Percentiles rank a stretch among this genome's conserved stretches.
These are phyloP conservation scores for Pipistrellus pygmaeus DNA, from an alignment of 2,797 vertebrate species.

Conservation along the genomic window DNA sequence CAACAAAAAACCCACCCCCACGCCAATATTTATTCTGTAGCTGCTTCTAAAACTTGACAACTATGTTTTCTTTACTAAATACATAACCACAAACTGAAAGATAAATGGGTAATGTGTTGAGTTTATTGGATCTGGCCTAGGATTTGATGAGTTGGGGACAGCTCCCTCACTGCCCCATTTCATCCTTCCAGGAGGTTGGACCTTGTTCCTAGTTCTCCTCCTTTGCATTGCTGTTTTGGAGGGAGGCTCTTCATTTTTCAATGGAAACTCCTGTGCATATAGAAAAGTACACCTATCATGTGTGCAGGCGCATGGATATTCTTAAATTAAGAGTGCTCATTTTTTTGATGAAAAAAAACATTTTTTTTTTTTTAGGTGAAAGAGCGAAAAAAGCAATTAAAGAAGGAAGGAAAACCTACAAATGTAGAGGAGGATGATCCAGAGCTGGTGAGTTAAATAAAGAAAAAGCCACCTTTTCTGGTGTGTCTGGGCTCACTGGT, in stretches of 20 bases:
- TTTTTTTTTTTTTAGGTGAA: slow-evolving; percentile 90
- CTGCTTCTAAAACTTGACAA: slow-evolving; percentile 52
- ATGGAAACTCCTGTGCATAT: not conserved
- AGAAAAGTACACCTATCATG: not conserved
- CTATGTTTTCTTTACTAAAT: not conserved
- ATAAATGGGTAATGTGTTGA: not conserved
- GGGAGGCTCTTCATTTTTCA: not conserved
- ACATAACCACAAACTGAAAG: not conserved
- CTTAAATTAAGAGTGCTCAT: slow-evolving; percentile 40
- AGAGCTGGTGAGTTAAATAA: slow-evolving; percentile 91
- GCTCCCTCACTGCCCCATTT: not conserved
- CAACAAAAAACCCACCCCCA: not conserved
- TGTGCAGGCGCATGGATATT: not conserved
- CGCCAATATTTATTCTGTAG: slow-evolving; percentile 34
- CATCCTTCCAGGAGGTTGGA: not conserved
- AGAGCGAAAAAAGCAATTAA: slow-evolving; percentile 97
- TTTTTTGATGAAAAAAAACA: slow-evolving; percentile 71
- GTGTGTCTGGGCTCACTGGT: not conserved
- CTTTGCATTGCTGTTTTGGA: slow-evolving; percentile 1
- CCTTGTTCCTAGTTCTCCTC: not conserved
- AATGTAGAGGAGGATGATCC: slow-evolving; percentile 96
- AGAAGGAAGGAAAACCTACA: slow-evolving; percentile 95
- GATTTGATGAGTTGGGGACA: slow-evolving; percentile 13
- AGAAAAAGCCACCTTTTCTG: not conserved
- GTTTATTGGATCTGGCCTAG: not conserved